phyloP scores from a whole-genome alignment of 2,113 vertebrate genomes.

The Vanacampus margaritifer region DNA sequence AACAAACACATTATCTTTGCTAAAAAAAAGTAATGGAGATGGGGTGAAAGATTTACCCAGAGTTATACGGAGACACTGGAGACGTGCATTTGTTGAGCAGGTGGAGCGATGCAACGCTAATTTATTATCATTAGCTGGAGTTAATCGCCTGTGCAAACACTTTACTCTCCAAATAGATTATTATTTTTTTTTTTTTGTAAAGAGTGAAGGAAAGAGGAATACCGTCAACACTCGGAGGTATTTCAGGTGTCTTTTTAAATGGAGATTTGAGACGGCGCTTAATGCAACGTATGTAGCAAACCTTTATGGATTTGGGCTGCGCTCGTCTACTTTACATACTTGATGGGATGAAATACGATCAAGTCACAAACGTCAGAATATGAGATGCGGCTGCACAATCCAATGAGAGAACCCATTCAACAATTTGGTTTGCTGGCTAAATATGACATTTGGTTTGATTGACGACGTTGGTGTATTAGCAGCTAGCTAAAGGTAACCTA shows the following conservation, averaged over 20 bases:
- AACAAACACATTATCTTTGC: slow-evolving; percentile 4
- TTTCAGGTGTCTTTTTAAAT: slow-evolving; percentile 16
- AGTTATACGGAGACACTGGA: slow-evolving; percentile 20
- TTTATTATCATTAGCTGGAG: slow-evolving; percentile 68
- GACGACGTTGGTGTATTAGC: too few species aligned
- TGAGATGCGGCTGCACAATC: too few species aligned
- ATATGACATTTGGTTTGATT: too few species aligned
- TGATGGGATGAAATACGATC: too few species aligned
- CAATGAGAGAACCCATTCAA: too few species aligned
- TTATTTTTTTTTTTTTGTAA: slow-evolving; percentile 19
- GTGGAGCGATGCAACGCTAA: slow-evolving; percentile 40
- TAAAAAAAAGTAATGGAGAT: not conserved
- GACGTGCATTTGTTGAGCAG: slow-evolving; percentile 37
- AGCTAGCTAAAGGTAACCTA: too few species aligned
- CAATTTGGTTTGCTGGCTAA: too few species aligned
- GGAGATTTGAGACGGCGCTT: slow-evolving; percentile 5
- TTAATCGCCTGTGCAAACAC: slow-evolving; percentile 62
- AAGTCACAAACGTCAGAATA: too few species aligned
- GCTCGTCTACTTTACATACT: not conserved
- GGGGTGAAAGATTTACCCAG: not conserved
- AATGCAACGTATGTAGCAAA: not conserved
- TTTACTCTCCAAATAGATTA: slow-evolving; percentile 57
- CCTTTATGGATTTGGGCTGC: not conserved
- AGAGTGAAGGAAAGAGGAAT: slow-evolving; percentile 32
- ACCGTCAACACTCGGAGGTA: slow-evolving; percentile 22